phyloP scores from a whole-genome alignment of 2,888 invertebrate genomes.

The Hypena proboscidalis region DNA sequence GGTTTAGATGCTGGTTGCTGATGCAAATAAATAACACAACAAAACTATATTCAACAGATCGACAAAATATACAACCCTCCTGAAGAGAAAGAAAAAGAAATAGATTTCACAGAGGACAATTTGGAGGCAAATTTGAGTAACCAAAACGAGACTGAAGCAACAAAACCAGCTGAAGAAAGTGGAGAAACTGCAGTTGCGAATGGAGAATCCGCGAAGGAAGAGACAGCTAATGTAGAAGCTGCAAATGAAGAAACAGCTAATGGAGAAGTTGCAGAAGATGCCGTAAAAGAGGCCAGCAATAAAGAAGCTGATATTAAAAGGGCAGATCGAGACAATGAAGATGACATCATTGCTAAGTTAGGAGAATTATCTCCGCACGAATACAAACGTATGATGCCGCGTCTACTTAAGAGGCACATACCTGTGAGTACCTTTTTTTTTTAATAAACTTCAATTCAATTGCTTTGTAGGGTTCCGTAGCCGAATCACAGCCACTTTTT shows the following conservation, averaged over 20 bases:
- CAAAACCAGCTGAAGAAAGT: neutral
- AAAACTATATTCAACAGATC: slow-evolving; percentile 29
- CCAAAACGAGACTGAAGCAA: neutral
- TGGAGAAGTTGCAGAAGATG: neutral
- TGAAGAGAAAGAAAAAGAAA: neutral
- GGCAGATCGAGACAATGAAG: neutral
- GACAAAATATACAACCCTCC: slow-evolving; percentile 23
- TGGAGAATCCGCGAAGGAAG: neutral
- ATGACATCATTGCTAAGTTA: neutral
- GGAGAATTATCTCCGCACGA: slow-evolving; percentile 10
- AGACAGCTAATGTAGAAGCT: neutral
- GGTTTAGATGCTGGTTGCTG: too few relatives aligned
- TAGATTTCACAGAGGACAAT: neutral
- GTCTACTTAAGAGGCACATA: slow-evolving; percentile 50
- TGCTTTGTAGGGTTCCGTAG: too few relatives aligned
- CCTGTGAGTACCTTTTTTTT: too few relatives aligned
- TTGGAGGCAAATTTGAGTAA: neutral
- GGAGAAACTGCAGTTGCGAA: slow-evolving; percentile 16
- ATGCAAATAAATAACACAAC: too few relatives aligned
- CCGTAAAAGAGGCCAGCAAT: too few relatives aligned
- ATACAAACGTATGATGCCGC: slow-evolving; percentile 40
- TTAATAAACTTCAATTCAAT: too few relatives aligned
- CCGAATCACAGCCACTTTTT: too few relatives aligned
- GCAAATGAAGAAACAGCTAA: neutral
- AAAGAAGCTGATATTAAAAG: neutral